Percentiles rank a stretch among this genome's conserved stretches.
Conservation (phyloP, 1,140 invertebrate species). For the Drosophila baimaii region DNA sequence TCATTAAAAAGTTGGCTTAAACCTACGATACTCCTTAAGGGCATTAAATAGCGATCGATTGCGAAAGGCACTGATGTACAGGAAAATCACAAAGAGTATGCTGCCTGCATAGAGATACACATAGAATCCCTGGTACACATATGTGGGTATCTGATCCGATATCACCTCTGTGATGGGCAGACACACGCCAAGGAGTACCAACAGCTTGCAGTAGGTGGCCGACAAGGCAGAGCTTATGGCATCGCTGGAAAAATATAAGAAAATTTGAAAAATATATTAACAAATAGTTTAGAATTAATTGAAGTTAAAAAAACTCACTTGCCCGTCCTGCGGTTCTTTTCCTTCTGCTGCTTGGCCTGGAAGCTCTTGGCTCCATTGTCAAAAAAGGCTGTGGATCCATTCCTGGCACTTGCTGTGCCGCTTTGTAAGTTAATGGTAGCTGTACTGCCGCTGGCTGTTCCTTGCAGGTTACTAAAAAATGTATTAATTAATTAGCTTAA, state of each 20-base stretch:
- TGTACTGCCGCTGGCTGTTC: slow-evolving; percentile 75
- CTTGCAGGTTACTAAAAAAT: slow-evolving; percentile 61
- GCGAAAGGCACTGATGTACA: slow-evolving; percentile 89
- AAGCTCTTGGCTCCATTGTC: slow-evolving; percentile 71
- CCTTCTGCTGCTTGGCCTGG: slow-evolving; percentile 72
- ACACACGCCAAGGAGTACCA: slow-evolving; percentile 90
- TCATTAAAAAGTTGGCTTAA: neutral
- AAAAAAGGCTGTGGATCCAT: slow-evolving; percentile 61
- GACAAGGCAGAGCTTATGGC: slow-evolving; percentile 86
- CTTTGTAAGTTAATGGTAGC: slow-evolving; percentile 76
- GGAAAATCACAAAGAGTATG: slow-evolving; percentile 90
- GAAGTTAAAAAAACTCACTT: slow-evolving; percentile 81
- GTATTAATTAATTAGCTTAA: neutral
- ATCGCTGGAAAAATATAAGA: slow-evolving; percentile 72
- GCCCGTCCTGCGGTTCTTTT: slow-evolving; percentile 82
- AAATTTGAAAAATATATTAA: neutral
- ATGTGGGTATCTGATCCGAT: slow-evolving; percentile 86
- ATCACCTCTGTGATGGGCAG: slow-evolving; percentile 88
- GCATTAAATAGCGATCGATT: slow-evolving; percentile 86
- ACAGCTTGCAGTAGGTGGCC: slow-evolving; percentile 90
- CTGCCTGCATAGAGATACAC: slow-evolving; percentile 91
- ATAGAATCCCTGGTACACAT: slow-evolving; percentile 91
- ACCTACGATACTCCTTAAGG: slow-evolving; percentile 85
- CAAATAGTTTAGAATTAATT: neutral
- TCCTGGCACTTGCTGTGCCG: slow-evolving; percentile 57